These are phyloP conservation scores for Anticlea derivata DNA, from an alignment of 2,888 invertebrate species.

Conservation along the genomic window DNA sequence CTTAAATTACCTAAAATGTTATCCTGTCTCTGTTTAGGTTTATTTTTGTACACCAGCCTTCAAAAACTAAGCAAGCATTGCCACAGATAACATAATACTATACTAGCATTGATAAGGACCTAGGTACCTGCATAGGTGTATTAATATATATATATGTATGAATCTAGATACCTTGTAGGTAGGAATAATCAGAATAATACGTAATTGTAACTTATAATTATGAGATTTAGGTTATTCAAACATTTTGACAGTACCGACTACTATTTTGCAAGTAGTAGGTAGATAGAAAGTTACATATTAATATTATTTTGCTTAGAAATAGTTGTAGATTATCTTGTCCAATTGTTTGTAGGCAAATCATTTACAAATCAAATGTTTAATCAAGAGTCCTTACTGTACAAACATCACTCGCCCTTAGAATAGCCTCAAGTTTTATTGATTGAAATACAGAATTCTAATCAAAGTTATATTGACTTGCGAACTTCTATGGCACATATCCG, in stretches of 20 bases:
- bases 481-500: constrained; percentile 35
- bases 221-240: too few relatives aligned
- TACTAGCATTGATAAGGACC: too few relatives aligned
- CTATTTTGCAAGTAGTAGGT: neutral
- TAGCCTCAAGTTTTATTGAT: constrained; percentile 20
- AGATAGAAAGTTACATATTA: too few relatives aligned
- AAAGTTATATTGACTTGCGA: constrained; percentile 27
- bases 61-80: constrained; percentile 2
- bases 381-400: constrained; percentile 20
- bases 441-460: constrained; percentile 23
- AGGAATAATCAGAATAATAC: too few relatives aligned
- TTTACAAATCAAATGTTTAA: constrained; percentile 22
- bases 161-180: too few relatives aligned
- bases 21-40: neutral
- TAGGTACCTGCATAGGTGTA: neutral
- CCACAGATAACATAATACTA: too few relatives aligned
- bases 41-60: constrained; percentile 11
- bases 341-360: neutral
- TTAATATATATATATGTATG: too few relatives aligned
- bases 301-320: neutral
- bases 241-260: too few relatives aligned
- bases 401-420: constrained; percentile 22
- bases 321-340: neutral
- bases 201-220: too few relatives aligned
- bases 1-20: too few relatives aligned